Evolutionary conservation across 2,113 vertebrate species (phyloP), one percentile per base, ranked within the genome.

Genomic region (Nyctereutes procyonoides): DNA sequence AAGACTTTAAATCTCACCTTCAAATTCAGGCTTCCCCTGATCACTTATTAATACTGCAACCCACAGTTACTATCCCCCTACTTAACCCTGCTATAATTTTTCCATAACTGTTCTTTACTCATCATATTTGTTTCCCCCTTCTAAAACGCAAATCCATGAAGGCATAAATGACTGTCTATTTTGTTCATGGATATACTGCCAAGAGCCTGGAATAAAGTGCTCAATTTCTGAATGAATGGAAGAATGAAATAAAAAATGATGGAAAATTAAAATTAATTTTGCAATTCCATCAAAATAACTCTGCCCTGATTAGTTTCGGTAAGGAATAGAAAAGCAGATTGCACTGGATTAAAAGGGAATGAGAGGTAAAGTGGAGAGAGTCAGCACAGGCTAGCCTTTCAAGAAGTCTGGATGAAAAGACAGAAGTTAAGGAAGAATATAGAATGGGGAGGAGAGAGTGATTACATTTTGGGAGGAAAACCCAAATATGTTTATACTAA

Each of bases 1-100:
- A 96, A 88, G 17, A 19, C 67, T 81, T 90, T 76, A 96, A 94
- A 94, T 89, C 53, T 77, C 48, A 91, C 12, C 81, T 82, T 85
- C 89, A 95, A 93, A 96, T 65, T 69, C 43, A 95, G 15, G 20
- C n/a, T 30, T 96, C 74, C 43, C 15, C 32, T 90, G 53, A 95
- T 56, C 35, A 95, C 28, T 30, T 6, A 92, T 35, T 73, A 96
- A 73, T 53, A 67, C 43, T 84, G 11, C 43, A 84, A 80, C 22
- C 22, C 26, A 0, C 43, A 55, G 38, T 38, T 4, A 8, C 60
- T 76, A 38, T 15, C 53, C 35, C 51, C 38, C 48, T 80, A 81
- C n/a, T 76, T 56, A 92, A 92, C 51, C 30, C 43, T 87, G 26
- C n/a, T 92, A n/a, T 17, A 60, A 65, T 88, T 63, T 84, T 74